Evolutionary conservation across 1,140 invertebrate genomes (phyloP), one percentile per base, ranked within the genome.

Genomic region (Pseudoatta argentina): DNA sequence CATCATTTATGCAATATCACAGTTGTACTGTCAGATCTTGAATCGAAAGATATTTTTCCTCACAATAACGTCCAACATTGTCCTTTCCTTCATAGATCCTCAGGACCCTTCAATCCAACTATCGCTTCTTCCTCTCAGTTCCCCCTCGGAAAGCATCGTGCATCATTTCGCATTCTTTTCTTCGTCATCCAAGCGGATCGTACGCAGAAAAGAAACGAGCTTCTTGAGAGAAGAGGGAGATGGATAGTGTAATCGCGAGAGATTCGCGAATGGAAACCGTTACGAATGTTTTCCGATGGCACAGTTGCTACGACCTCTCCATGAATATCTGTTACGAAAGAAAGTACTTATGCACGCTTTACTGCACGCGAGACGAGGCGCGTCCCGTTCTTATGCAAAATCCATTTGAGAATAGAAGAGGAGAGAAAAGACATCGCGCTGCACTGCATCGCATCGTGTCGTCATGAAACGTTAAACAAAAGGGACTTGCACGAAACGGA

Each of bases 91-190:
- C 55, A n/a, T 39, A 75, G 63, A 83, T 83, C 69, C 69, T 73
- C 18, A n/a, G 34, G 21, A 75, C 55, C 27, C 21, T 81, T 71
- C 78, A 57, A 81, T 81, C 44, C 55, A 14, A 51, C 48, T 66
- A 71, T 81, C 51, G 34, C 64, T 44, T 39, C 48, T 14, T 63
- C 39, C 24, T 24, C 55, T 48, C 69, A 55, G 34, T 64, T 53
- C 48, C 34, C 24, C 27, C 2, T 66, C 48, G 48, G 30, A 53
- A 51, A 78, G 51, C 55, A 66, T 85, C 82, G 73, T 78, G 82
- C 75, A 66, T 85, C 82, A 66, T 85, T 85, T 77, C 75, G 82
- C 75, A 85, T 85, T 85, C 82, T 85, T 78, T 83, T 85, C 82
- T 78, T 78, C 73, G 61, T 24, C 57, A 48, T 67, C 48, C 59